Base-by-base conservation (phyloP, 2,797 vertebrate species). In the Monodelphis domestica region DNA sequence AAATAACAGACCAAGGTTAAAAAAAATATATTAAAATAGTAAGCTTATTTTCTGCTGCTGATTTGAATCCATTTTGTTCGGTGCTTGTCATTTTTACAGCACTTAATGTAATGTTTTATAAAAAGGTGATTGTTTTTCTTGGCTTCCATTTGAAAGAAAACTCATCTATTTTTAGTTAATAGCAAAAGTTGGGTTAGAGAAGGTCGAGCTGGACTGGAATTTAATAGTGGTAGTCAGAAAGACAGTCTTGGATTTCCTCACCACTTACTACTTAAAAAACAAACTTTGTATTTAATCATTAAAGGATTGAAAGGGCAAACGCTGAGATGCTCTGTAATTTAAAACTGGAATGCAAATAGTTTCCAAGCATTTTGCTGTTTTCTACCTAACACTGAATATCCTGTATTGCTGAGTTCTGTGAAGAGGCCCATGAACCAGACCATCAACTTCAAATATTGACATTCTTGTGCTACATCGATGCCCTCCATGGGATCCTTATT, bases 401-500 rank as follows among this genome's bases (percentile, higher is more conserved):
- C 24, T 26, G 89, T 29, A 3, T 91, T 92, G 53, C 91, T 45
- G 53, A 59, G 54, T 90, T 90, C 94, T 53, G 0, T 0, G 51
- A 92, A 91, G 70, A 94, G 92, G 54, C 38, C 87, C 38, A 88
- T 93, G 90, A 57, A 92, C 53, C 84, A 70, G 63, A 95, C 92
- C 3, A n/a, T 90, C 33, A 15, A n/a, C 92, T 95, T 88, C 84
- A 89, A 57, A 54, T 95, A 95, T 96, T 95, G 96, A 92, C 38
- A 53, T 95, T 92, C 93, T 91, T 87, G 88, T 90, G 94, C 93
- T 92, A 90, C 91, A 93, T 55, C 88, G 94, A 78, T 96, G 95
- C 95, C 88, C 91, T 95, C 95, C 92, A 89, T 92, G 93, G 88
- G 94, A 93, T 97, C 92, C 45, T 98, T 95, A 54, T 93, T 97